Evolutionary conservation across 37 sponge, comb jelly and placozoan species (phyloP).

Genomic region (Diacarnus erythraeanus): DNA sequence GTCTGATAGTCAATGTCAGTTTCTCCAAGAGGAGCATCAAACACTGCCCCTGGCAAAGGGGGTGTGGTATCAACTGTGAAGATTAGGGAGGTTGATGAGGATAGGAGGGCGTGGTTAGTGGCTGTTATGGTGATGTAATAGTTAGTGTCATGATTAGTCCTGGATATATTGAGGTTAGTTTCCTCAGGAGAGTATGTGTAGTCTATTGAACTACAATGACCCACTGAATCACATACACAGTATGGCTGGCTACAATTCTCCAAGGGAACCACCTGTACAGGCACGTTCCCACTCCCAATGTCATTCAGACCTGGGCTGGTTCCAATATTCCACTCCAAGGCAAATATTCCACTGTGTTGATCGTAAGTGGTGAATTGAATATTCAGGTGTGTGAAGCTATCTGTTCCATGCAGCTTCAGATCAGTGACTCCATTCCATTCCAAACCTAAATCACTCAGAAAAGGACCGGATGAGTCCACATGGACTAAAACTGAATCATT

Average conservation of each 20-base stretch:
- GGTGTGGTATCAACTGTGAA: slow-evolving; percentile 85
- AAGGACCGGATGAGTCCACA: slow-evolving; percentile 73
- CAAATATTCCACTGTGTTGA: slow-evolving; percentile 45
- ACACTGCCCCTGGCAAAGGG: slow-evolving; percentile 65
- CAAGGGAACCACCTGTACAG: slow-evolving; percentile 12
- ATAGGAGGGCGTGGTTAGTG: slow-evolving; percentile 68
- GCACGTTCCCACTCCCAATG: slow-evolving; percentile 53
- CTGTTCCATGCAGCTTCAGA: slow-evolving; percentile 46
- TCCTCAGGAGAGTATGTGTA: slow-evolving; percentile 33
- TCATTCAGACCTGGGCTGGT: slow-evolving; percentile 18
- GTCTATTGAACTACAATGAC: slow-evolving; percentile 20
- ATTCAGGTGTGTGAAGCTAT: slow-evolving; percentile 29
- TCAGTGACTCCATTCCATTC: slow-evolving; percentile 30
- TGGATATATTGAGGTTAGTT: slow-evolving; percentile 17
- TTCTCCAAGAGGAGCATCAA: slow-evolving; percentile 43
- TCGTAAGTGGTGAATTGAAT: slow-evolving; percentile 54
- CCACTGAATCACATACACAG: slow-evolving; percentile 59
- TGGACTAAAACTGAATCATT: slow-evolving; percentile 60
- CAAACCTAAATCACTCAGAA: slow-evolving; percentile 44
- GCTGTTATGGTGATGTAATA: slow-evolving; percentile 61
- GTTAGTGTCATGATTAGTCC: slow-evolving; percentile 67
- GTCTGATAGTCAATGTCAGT: slow-evolving; percentile 67
- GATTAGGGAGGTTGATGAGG: slow-evolving; percentile 24
- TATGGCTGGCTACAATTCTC: not conserved
- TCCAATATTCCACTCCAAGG: slow-evolving; percentile 63